phyloP scores from a whole-genome alignment of 2,113 vertebrate species.

The Rhinolophus ferrumequinum region DNA sequence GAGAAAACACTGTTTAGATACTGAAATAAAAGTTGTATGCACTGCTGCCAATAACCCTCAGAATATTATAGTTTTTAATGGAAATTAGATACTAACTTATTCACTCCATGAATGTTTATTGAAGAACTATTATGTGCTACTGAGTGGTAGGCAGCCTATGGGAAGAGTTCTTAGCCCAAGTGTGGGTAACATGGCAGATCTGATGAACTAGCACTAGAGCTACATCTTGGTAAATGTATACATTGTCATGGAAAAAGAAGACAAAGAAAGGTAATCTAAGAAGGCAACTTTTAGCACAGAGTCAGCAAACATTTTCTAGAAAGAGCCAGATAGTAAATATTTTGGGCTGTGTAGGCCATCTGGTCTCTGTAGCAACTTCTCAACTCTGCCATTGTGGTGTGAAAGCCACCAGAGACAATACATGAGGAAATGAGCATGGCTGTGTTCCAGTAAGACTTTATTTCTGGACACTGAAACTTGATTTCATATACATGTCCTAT shows the following conservation, averaged over 20 bases:
- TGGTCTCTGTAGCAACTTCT: neutral
- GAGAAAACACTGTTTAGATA: neutral
- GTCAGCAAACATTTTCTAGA: neutral
- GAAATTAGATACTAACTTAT: neutral
- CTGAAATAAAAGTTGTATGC: neutral
- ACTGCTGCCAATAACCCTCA: neutral
- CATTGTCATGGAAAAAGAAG: neutral
- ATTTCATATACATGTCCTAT: neutral
- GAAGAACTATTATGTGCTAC: neutral
- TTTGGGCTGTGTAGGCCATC: neutral
- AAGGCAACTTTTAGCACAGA: neutral
- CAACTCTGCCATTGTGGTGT: neutral
- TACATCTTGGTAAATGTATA: neutral
- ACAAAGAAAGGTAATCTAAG: neutral
- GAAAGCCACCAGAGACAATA: neutral
- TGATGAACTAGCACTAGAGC: neutral
- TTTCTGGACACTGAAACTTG: neutral
- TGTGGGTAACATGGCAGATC: neutral
- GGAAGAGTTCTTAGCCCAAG: neutral
- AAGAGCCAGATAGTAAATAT: neutral
- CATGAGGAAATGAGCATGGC: neutral
- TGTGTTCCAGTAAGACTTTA: neutral
- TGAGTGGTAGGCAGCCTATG: neutral
- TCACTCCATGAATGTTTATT: neutral
- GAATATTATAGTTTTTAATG: neutral